Evolutionary conservation across 2,888 invertebrate species (phyloP), one percentile per base, ranked within the genome.

Genomic region (Pandemis heparana): DNA sequence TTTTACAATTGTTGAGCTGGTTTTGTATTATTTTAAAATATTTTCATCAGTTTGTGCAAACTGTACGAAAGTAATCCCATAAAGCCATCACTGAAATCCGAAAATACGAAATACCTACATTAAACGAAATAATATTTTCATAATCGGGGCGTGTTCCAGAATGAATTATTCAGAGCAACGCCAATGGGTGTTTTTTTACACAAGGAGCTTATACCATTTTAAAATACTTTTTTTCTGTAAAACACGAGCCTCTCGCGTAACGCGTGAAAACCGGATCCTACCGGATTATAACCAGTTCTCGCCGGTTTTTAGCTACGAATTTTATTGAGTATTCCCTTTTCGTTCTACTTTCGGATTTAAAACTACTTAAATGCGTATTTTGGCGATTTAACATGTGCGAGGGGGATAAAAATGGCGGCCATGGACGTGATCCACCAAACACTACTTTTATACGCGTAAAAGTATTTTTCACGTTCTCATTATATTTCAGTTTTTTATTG

Each of bases 221-320:
- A 18, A 68, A 63, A 74, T 38, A 51, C 62, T 53, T 43, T 63
- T 38, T 46, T 56, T 43, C 39, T 64, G 69, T 69, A 48, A 61
- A 70, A 70, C 60, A 38, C 60, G 70, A 68, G 64, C 18, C 51
- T 43, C 64, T 63, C 70, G 53, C 70, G 74, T 70, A 73, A 70
- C 75, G 77, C 75, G 77, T 66, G 75, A 76, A 76, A 76, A 76
- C 74, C 75, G 76, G 74, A 72, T 75, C 73, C 69, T 32, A 6
- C 46, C 59, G 77, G 76, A 77, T 77, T 77, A 77, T 73, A 71
- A 60, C 71, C 69, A 69, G 65, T 46, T 75, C 60, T 63, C 32
- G 60, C 67, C 63, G 43, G 66, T 65, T 68, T 65, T 68, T 73
- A 63, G 59, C 64, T 23, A 48, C 62, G 38, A 68, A 67, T 64